Evolutionary conservation across 37 sponge, comb jelly and placozoan genomes (phyloP).

Genomic region (Spongia lamella): DNA sequence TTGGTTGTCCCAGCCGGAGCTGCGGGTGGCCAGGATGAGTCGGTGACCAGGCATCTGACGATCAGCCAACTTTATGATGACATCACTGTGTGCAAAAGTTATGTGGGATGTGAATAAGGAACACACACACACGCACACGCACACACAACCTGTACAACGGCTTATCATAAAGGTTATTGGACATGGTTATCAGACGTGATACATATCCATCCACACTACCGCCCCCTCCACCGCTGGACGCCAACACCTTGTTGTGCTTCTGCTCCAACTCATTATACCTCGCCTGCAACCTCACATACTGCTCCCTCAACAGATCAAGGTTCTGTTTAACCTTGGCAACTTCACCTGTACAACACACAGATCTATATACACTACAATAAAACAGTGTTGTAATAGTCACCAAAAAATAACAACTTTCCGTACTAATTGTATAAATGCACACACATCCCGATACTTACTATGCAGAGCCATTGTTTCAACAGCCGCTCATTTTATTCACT

Average conservation of each 20-base stretch:
- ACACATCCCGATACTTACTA: too few relatives aligned
- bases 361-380: too few relatives aligned
- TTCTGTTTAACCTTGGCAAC: slow-evolving; percentile 83
- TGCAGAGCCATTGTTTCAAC: too few relatives aligned
- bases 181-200: slow-evolving; percentile 57
- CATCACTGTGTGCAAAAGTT: slow-evolving; percentile 71
- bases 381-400: too few relatives aligned
- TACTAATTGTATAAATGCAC: too few relatives aligned
- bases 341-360: slow-evolving; percentile 38
- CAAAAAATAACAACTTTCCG: too few relatives aligned
- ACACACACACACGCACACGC: neutral
- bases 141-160: slow-evolving; percentile 72
- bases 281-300: slow-evolving; percentile 89
- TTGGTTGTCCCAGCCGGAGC: slow-evolving; percentile 58
- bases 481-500: too few relatives aligned
- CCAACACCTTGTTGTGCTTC: slow-evolving; percentile 65
- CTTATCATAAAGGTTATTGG: slow-evolving; percentile 76
- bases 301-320: slow-evolving; percentile 83
- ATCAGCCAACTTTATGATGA: slow-evolving; percentile 60
- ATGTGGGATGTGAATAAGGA: too few relatives aligned
- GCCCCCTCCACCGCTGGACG: slow-evolving; percentile 41
- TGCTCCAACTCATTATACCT: slow-evolving; percentile 79
- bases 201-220: slow-evolving; percentile 69
- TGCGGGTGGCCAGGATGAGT: slow-evolving; percentile 73
- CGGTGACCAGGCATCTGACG: slow-evolving; percentile 69